phyloP scores from a whole-genome alignment of 2,888 invertebrate species.

The Spilarctia lutea region DNA sequence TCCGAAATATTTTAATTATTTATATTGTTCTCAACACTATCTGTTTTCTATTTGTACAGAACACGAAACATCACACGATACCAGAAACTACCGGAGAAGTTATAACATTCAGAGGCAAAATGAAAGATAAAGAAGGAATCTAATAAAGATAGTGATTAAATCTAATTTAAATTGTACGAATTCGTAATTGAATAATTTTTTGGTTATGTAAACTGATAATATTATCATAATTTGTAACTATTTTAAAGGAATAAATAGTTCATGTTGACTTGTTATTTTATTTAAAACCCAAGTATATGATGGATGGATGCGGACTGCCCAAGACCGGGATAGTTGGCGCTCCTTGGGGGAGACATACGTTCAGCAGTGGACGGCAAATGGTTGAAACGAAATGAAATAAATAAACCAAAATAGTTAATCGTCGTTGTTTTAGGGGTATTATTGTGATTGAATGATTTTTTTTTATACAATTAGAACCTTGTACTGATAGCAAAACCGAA shows the following conservation, averaged over 20 bases:
- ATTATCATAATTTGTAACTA: conserved; percentile 7
- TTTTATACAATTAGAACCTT: no score
- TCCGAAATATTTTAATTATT: no score
- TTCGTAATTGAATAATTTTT: background rate
- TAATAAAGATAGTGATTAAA: background rate
- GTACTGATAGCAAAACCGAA: no score
- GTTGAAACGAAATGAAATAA: no score
- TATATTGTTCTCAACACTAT: background rate
- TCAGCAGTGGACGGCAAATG: no score
- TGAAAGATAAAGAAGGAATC: conserved; percentile 38
- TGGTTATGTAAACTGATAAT: background rate
- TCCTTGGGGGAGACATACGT: no score
- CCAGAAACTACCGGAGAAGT: conserved; percentile 44
- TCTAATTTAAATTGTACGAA: background rate
- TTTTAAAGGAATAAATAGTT: conserved; percentile 30
- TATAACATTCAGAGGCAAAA: conserved; percentile 37
- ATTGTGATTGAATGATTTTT: background rate
- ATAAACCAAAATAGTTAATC: no score
- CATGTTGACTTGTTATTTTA: background rate
- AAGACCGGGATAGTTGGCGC: no score
- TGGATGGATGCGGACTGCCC: no score
- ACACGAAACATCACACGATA: conserved; percentile 55
- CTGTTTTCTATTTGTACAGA: conserved; percentile 53
- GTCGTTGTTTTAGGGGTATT: background rate
- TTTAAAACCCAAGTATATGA: background rate